Evolutionary conservation across 2,797 vertebrate species (phyloP).

Genomic region (Gouania willdenowi): DNA sequence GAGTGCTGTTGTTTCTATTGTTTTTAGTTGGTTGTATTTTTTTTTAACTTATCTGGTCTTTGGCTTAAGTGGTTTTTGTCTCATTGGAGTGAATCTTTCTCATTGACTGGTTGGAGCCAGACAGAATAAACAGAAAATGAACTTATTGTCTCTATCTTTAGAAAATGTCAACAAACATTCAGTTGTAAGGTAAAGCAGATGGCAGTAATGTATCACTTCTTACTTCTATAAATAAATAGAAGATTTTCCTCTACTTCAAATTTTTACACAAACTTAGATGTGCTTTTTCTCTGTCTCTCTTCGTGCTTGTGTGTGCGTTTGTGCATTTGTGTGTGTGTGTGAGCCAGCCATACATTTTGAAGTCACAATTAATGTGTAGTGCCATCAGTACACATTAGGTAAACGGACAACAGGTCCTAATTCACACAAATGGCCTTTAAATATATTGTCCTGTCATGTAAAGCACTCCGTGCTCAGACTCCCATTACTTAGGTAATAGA

Average conservation of each 20-base stretch:
- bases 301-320: too few relatives aligned
- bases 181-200: too few relatives aligned
- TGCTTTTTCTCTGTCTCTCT: too few relatives aligned
- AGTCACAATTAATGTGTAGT: slow-evolving; percentile 11
- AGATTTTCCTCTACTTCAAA: too few relatives aligned
- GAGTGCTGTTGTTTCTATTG: too few relatives aligned
- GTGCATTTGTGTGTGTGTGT: too few relatives aligned
- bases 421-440: slow-evolving; percentile 13
- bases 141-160: too few relatives aligned
- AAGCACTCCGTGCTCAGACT: slow-evolving; percentile 15
- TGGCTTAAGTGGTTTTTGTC: slow-evolving; percentile 39
- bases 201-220: too few relatives aligned
- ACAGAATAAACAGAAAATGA: slow-evolving; percentile 62
- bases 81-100: slow-evolving; percentile 55
- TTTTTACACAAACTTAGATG: too few relatives aligned
- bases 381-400: slow-evolving; percentile 2
- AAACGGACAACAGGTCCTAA: slow-evolving; percentile 6
- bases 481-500: slow-evolving; percentile 13
- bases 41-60: slow-evolving; percentile 14
- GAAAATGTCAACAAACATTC: too few relatives aligned
- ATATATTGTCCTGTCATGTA: slow-evolving; percentile 23
- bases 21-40: too few relatives aligned
- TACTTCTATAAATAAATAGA: too few relatives aligned
- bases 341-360: slow-evolving; percentile 5
- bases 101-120: slow-evolving; percentile 54